Evolutionary conservation across 2,888 invertebrate genomes (phyloP), one percentile per base, ranked within the genome.

Genomic region (Dynastes hyllus): DNA sequence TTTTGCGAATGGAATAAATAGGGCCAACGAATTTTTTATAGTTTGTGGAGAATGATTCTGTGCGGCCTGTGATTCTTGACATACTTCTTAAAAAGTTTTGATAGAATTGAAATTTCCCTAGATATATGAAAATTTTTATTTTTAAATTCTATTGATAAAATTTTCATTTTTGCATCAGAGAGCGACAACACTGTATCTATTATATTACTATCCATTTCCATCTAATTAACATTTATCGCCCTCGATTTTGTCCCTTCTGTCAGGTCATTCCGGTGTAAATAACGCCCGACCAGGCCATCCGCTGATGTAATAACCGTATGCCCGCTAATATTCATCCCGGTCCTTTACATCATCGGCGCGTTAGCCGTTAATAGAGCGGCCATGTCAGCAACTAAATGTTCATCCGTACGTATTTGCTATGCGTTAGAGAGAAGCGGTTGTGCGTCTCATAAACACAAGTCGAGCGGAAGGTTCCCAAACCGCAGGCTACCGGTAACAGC

Each of bases 401-500:
- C n/a, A 16, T 53, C 53, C 53, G 61, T 61, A 55, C n/a, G 11
- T 55, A 55, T 55, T 55, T 55, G 55, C 55, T 29, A 29, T 27
- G 61, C 61, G 61, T 61, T 61, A 27, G 61, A 61, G 61, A 11
- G 27, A 13, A 27, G 27, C 61, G 27, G 61, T 61, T 61, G 27
- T 61, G 61, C 61, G 61, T 27, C 61, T 61, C n/a, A 61, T 61
- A 61, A 22, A 61, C 61, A 61, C 61, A 22, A 11, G 61, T 61
- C 1, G 61, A 53, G 16, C 53, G 61, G 22, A 61, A 22, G 61
- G 27, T 27, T 27, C 29, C 22, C 29, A 22, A 11, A 29, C 61
- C 22, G 45, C 53, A 53, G 53, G 27, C 61, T 22, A 29, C 29
- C 27, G 61, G 61, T 11, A 29, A 61, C 61, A 61, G 22, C 61